These are phyloP conservation scores for Myotis vivesi DNA, from an alignment of 2,797 vertebrate species.

Conservation along the genomic window DNA sequence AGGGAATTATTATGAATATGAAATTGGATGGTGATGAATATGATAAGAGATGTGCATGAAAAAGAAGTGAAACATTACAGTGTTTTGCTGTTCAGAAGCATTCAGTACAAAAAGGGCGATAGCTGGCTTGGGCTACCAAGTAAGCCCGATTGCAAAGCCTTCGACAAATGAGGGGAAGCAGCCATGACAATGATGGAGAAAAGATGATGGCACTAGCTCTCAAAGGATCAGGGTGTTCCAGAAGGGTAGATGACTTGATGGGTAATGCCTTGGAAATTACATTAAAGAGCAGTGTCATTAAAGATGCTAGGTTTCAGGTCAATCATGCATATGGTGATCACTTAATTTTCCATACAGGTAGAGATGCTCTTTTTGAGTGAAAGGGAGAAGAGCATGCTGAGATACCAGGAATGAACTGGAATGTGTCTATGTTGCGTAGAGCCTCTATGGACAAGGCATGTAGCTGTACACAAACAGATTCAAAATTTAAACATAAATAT, in stretches of 20 bases:
- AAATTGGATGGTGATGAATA: not conserved
- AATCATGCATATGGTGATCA: not conserved
- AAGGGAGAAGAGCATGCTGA: not conserved
- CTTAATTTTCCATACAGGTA: not conserved
- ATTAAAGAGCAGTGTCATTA: constrained; percentile 18
- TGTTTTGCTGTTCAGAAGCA: not conserved
- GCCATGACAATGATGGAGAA: not conserved
- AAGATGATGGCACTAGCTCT: constrained; percentile 1
- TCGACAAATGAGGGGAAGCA: constrained; percentile 17
- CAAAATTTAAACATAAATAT: not conserved
- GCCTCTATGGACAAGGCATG: not conserved
- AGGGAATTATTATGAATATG: not conserved
- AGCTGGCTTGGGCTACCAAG: not conserved
- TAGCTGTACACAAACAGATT: not conserved
- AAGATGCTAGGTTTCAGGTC: constrained; percentile 1
- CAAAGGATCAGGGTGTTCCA: not conserved
- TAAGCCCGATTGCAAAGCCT: not conserved
- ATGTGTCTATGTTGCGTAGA: not conserved
- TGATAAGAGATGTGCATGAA: not conserved
- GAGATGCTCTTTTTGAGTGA: not conserved
- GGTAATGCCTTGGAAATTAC: not conserved
- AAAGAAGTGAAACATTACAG: not conserved
- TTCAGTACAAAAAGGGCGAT: not conserved
- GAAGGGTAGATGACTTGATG: not conserved
- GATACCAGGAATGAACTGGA: not conserved